phyloP scores from a whole-genome alignment of 2,113 vertebrate species.

The Butorides virescens region DNA sequence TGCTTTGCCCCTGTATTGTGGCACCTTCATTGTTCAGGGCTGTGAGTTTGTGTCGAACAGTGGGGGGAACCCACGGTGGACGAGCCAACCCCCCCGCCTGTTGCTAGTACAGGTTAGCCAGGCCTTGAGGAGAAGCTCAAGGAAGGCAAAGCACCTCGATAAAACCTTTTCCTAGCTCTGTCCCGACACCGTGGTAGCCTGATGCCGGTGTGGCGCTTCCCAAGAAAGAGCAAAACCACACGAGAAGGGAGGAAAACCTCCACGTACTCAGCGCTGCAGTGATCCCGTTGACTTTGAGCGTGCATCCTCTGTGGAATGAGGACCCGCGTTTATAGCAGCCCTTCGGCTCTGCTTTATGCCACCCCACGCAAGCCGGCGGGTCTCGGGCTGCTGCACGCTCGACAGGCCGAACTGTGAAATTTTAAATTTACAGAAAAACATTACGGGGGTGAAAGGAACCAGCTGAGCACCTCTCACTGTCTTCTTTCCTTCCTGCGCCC shows the following conservation, averaged over 20 bases:
- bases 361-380: background rate
- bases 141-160: background rate
- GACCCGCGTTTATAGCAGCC: background rate
- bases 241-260: background rate
- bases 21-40: background rate
- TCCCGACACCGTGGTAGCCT: rapidly evolving
- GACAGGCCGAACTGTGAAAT: background rate
- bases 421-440: background rate
- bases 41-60: background rate
- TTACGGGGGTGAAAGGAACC: background rate
- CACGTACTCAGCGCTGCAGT: rapidly evolving
- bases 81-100: background rate
- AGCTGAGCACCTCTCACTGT: rapidly evolving
- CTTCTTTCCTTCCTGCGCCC: background rate
- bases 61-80: background rate
- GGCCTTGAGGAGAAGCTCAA: background rate
- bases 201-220: background rate
- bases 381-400: rapidly evolving
- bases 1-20: rapidly evolving
- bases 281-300: background rate
- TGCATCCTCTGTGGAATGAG: rapidly evolving
- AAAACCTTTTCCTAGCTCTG: background rate
- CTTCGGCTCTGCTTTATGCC: background rate
- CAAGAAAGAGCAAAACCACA: background rate
- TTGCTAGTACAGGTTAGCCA: background rate